A percentile compares a stretch with the other conserved stretches of the same genome.
Conservation (phyloP, 1,140 invertebrate genomes). For the Zaprionus lachaisei region DNA sequence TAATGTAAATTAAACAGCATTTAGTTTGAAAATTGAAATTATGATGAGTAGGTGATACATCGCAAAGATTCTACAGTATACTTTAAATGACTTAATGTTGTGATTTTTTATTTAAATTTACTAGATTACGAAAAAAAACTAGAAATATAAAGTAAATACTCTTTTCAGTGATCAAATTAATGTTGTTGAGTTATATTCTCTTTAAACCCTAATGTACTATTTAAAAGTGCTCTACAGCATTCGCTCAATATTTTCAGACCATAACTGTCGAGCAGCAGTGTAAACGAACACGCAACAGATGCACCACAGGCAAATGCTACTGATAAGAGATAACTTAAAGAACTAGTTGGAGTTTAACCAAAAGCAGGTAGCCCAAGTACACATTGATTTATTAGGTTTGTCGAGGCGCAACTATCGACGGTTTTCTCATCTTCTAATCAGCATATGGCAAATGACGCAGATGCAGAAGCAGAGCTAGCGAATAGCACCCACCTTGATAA, state of each 20-base stretch:
- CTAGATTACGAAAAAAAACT: background rate
- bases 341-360: background rate
- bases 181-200: too few relatives aligned
- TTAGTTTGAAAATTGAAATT: too few relatives aligned
- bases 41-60: background rate
- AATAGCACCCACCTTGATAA: slow-evolving; percentile 62
- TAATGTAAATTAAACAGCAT: background rate
- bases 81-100: background rate
- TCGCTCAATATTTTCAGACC: background rate
- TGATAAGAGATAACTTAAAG: slow-evolving; percentile 15
- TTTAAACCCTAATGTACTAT: too few relatives aligned
- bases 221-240: background rate
- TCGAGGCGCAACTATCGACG: slow-evolving; percentile 82
- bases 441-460: slow-evolving; percentile 21
- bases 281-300: slow-evolving; percentile 12
- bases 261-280: background rate
- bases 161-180: too few relatives aligned
- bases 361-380: background rate
- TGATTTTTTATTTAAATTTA: background rate
- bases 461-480: background rate
- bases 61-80: background rate
- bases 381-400: slow-evolving; percentile 43
- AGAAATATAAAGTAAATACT: background rate
- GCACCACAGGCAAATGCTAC: slow-evolving; percentile 5
- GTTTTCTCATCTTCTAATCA: slow-evolving; percentile 83